phyloP scores from a whole-genome alignment of 1,140 invertebrate genomes.

The Batillaria attramentaria region DNA sequence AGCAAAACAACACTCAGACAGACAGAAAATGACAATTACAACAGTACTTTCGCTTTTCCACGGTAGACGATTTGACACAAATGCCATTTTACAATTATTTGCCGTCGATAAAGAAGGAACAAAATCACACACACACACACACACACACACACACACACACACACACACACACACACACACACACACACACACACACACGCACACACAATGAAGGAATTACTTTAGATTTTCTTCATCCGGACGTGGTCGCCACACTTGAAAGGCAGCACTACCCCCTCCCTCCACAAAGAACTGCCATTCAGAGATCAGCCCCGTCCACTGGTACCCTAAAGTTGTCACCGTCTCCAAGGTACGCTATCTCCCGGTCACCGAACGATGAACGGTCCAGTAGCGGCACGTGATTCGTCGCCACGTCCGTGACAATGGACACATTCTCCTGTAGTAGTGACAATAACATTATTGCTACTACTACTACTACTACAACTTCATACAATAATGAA shows the following conservation, averaged over 20 bases:
- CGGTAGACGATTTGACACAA: too few species aligned
- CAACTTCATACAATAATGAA: too few species aligned
- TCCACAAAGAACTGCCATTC: background rate
- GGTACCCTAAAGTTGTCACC: background rate
- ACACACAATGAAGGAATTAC: background rate
- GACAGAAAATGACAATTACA: too few species aligned
- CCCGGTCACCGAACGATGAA: background rate
- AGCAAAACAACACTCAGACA: too few species aligned
- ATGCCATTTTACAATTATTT: too few species aligned
- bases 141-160: background rate
- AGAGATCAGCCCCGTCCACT: background rate
- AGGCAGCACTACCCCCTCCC: background rate
- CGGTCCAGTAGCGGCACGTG: background rate
- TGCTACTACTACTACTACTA: too few species aligned
- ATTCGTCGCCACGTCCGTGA: background rate
- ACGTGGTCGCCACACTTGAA: background rate
- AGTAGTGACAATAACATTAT: too few species aligned
- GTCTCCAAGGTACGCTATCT: background rate
- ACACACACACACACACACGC: background rate
- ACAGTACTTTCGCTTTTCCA: too few species aligned
- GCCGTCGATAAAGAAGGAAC: too few species aligned
- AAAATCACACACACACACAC: background rate
- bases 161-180: background rate
- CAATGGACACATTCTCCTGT: background rate
- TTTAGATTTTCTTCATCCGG: background rate